Evolutionary conservation across 1,140 invertebrate species (phyloP), one percentile per base, ranked within the genome.

Genomic region (Aplysia californica): DNA sequence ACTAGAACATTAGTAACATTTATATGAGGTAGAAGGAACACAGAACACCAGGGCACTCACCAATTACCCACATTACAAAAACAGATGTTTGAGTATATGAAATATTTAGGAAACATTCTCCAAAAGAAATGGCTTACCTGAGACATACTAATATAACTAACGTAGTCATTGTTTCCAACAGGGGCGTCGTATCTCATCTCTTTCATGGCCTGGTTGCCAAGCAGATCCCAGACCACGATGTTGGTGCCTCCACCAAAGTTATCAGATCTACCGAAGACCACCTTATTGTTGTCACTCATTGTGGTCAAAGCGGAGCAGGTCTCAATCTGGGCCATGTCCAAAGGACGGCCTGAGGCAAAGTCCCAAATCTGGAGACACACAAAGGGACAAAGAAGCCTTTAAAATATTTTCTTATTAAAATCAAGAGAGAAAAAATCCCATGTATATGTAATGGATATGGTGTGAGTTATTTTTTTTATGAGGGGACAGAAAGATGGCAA

Each of bases 241-340:
- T 82, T 83, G 23, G 88, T 88, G n/a, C 85, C 86, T 68, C 84
- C 83, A 20, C 88, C 89, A 76, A 85, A 88, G 78, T 88, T 87
- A 68, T 89, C 87, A 6, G 88, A 88, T 38, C 87, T 73, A n/a
- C 79, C 89, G 55, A 89, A 84, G 15, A 88, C 82, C 0, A 89
- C 84, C 69, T 86, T 84, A 44, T 89, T 84, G 31, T 84, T 85
- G 64, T 89, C 86, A 71, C 80, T 83, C 83, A 88, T 86, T 26
- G 88, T 80, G 68, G 86, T 84, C 26, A 88, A 74, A n/a, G 88
- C 87, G n/a, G 89, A 88, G 69, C 88, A 89, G 21, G 86, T 82
- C 71, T 88, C 86, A 6, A 82, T 78, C 29, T 81, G 74, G 2
- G 83, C 75, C 87, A 90, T 90, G 21, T 86, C 86, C 55, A 90